Percentiles rank a stretch among this genome's conserved stretches.
Conservation (phyloP, 1,140 invertebrate genomes). For the Hypothenemus hampei region DNA sequence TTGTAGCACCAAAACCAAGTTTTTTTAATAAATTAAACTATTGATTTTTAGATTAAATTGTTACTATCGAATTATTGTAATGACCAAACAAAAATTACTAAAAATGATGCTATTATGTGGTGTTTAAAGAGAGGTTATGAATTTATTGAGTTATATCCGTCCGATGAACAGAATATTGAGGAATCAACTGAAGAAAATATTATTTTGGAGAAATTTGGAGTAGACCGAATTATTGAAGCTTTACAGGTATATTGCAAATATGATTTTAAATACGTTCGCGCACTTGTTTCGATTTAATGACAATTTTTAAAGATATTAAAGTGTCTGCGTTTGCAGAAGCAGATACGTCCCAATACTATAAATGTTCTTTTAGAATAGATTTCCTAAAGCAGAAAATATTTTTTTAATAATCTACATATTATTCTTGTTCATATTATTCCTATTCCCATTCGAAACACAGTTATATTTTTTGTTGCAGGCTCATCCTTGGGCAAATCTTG, state of each 20-base stretch:
- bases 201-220: constrained; percentile 61
- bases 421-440: too few relatives aligned
- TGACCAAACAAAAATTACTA: constrained; percentile 39
- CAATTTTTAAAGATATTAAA: too few relatives aligned
- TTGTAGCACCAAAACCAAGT: constrained; percentile 3
- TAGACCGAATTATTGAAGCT: constrained; percentile 68
- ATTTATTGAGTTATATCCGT: constrained; percentile 64
- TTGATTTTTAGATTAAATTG: constrained; percentile 29
- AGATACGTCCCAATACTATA: too few relatives aligned
- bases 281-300: too few relatives aligned
- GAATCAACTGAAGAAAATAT: constrained; percentile 53
- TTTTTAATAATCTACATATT: too few relatives aligned
- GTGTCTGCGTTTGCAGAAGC: too few relatives aligned
- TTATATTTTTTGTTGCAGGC: too few relatives aligned
- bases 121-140: constrained; percentile 57
- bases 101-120: constrained; percentile 40
- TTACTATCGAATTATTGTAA: constrained; percentile 43
- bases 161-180: constrained; percentile 47
- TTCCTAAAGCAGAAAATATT: too few relatives aligned
- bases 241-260: constrained; percentile 47
- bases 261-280: too few relatives aligned
- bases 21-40: background rate
- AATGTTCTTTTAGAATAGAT: too few relatives aligned
- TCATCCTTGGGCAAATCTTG: background rate
- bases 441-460: too few relatives aligned